Evolutionary conservation across 2,888 invertebrate genomes (phyloP), one percentile per base, ranked within the genome.

Genomic region (Barypeithes pellucidus): DNA sequence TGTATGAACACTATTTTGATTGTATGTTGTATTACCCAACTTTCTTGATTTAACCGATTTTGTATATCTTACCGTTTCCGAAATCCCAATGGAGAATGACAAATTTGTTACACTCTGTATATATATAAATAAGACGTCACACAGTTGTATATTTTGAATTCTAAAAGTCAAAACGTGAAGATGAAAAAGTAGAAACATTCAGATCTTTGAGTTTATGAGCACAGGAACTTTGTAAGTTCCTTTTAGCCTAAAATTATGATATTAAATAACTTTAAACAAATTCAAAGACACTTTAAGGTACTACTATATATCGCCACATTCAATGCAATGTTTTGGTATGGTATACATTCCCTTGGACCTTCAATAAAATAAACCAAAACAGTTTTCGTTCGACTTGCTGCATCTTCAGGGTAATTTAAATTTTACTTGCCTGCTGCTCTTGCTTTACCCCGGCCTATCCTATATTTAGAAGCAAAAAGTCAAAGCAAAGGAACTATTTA

Each of bases 201-300:
- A 5, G 24, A 5, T 29, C 7, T 29, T 29, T 9, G 29, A 29
- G 8, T 24, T 29, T 20, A 47, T 9, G 11, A 8, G 50, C 50
- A 20, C 47, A 9, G 20, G 4, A 20, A 20, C 18, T 20, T 29
- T 29, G 2, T 9, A 2, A 29, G 1, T 9, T 1, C 7, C 3
- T 29, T 5, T 29, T 5, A 29, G 29, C 8, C 29, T 4, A 29
- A 29, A 4, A 29, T 4, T 5, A 24, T 5, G 24, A 24, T 24
- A 4, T 24, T 24, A 24, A 2, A 4, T 29, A 8, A 29, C 29
- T 12, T 18, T 20, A 47, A 50, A 50, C 50, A 0, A 12, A 50
- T 24, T 50, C 50, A 22, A n/a, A 3, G n/a, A 50, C 50, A 50
- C 50, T 22, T 47, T 24, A 9, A 24, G 50, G 9, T 50, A 50